These are phyloP conservation scores for Notolabrus celidotus DNA, from an alignment of 2,797 vertebrate genomes.

Conservation along the genomic window DNA sequence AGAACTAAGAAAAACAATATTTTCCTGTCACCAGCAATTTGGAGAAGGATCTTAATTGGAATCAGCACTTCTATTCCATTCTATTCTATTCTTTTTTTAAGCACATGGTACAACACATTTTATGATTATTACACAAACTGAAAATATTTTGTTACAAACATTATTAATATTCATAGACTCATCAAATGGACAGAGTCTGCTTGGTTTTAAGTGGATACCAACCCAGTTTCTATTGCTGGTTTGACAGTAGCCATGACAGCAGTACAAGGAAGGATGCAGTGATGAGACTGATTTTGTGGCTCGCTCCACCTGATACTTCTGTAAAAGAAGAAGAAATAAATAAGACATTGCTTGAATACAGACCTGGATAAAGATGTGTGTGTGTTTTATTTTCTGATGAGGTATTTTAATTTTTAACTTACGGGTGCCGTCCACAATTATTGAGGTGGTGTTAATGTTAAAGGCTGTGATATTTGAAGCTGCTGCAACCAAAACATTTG, in stretches of 20 bases:
- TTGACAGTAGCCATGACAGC: slow-evolving; percentile 44
- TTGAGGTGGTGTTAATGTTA: slow-evolving; percentile 46
- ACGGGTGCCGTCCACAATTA: slow-evolving; percentile 45
- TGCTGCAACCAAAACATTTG: slow-evolving; percentile 37
- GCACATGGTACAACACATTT: background rate
- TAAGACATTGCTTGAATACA: background rate
- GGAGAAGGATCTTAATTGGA: too few species aligned
- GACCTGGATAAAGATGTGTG: background rate
- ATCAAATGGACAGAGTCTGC: too few species aligned
- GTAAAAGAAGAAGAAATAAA: background rate
- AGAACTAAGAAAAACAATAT: too few species aligned
- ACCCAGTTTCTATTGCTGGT: slow-evolving; percentile 5
- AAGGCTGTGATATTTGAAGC: slow-evolving; percentile 32
- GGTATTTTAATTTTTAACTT: background rate
- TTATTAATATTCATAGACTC: too few species aligned
- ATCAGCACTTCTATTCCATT: too few species aligned
- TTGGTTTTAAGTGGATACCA: background rate
- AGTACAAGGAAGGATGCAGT: slow-evolving; percentile 38
- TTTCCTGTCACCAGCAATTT: background rate
- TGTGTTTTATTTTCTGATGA: background rate
- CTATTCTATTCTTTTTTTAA: too few species aligned
- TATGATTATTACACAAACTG: too few species aligned
- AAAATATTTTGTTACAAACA: background rate
- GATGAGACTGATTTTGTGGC: slow-evolving; percentile 38
- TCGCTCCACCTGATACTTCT: slow-evolving; percentile 4